These are phyloP conservation scores for Puntigrus tetrazona DNA, from an alignment of 2,113 vertebrate species.

Conservation along the genomic window DNA sequence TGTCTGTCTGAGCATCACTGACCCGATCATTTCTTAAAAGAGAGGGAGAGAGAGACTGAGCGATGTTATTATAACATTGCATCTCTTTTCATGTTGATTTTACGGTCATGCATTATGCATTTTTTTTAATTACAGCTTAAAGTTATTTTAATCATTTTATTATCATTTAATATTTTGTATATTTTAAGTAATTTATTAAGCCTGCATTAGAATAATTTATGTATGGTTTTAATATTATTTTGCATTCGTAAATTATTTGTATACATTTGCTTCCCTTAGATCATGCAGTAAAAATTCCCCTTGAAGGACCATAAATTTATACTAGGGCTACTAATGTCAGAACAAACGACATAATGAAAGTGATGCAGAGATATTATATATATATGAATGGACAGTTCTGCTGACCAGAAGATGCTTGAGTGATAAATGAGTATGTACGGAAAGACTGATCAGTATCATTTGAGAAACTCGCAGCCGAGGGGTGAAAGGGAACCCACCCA, in stretches of 20 bases:
- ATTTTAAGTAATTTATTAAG: not conserved
- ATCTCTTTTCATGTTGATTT: not conserved
- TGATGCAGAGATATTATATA: not conserved
- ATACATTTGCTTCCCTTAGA: not conserved
- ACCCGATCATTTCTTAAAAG: not conserved
- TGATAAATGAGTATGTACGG: slow-evolving; percentile 37
- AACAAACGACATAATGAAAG: not conserved
- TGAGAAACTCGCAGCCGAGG: slow-evolving; percentile 68
- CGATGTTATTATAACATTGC: not conserved
- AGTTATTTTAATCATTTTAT: too few relatives aligned
- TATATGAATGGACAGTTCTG: slow-evolving; percentile 6
- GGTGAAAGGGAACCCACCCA: slow-evolving; percentile 66
- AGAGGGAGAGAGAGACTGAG: slow-evolving; percentile 18
- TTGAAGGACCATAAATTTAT: not conserved
- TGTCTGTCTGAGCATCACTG: slow-evolving; percentile 17
- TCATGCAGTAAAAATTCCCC: not conserved
- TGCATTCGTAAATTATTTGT: not conserved
- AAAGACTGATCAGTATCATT: slow-evolving; percentile 64
- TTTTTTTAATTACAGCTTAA: too few relatives aligned
- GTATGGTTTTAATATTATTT: not conserved
- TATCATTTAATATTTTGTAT: too few relatives aligned
- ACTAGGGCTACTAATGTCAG: not conserved
- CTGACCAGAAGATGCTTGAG: slow-evolving; percentile 19
- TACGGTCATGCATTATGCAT: not conserved
- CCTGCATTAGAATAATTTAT: not conserved